Base-by-base conservation (phyloP, 2,797 vertebrate genomes). In the Merluccius polli region DNA sequence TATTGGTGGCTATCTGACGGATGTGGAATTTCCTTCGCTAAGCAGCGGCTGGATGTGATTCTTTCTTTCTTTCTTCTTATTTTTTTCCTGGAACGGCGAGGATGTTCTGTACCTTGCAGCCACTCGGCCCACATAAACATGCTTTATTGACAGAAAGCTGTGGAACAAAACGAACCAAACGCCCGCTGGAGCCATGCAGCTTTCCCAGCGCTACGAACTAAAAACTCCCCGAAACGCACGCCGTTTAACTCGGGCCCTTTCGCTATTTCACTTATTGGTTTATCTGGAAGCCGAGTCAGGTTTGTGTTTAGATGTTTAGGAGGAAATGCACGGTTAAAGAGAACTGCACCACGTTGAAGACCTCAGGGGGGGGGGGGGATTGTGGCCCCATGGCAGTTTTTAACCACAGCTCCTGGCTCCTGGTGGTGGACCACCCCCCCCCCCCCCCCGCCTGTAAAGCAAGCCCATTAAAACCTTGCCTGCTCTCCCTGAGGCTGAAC, bases 381-480 rank as follows among this genome's bases (percentile, higher is more conserved):
- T 2, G 71, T 85, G 75, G 81, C 83, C 84, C 44, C 77, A 59
- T 80, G 81, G 88, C 83, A 77, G 75, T 86, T 82, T n/a, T 59
- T 41, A 65, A 69, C 73, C 44, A 6, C 79, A 84, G 87, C 88
- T 87, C 86, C 85, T 1, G 75, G 72, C 76, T 87, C 79, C 87
- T 86, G 87, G 89, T 85, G 87, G 89, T 85, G 81, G 84, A 87
- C n/a, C 76, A 6, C 36, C 36, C 4, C 10, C 36, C 10, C 10
- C 36, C 36, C 36, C 36, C 11, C 52, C n/a, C 10, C 81, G 81
- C 44, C 85, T 78, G 82, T 91, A 88, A 90, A 90, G 86, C 68
- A 82, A 83, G 24, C 81, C 86, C 86, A 87, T 89, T 90, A 89
- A 90, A 91, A 77, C 7, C 33, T 82, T 85, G 82, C 86, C 85